Base-by-base conservation (phyloP, 1,140 invertebrate species). In the Drosophila repletoides region DNA sequence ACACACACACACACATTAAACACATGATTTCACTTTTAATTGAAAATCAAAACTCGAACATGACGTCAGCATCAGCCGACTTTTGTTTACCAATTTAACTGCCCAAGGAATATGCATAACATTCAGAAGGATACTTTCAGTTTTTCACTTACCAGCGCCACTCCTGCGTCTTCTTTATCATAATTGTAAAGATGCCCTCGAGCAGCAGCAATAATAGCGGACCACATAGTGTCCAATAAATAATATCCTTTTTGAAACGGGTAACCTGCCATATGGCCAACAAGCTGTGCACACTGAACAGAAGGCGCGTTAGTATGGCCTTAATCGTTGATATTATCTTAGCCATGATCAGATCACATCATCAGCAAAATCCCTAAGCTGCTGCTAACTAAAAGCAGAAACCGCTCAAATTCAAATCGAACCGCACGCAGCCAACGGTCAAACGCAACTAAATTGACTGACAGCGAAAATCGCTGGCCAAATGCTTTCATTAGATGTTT, bases 91-190 rank as follows among this genome's bases (percentile, higher is more conserved):
- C 31, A 40, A 31, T 31, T 19, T 12, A 36, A 10, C 19, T 48
- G n/a, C 21, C 2, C n/a, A n/a, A n/a, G 28, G 24, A 22, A 15
- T 5, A n/a, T 7, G 15, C 12, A 36, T 15, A 19, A 6, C 26
- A 36, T n/a, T n/a, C n/a, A n/a, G n/a, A n/a, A 55, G 48, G 9
- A 59, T 59, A 7, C n/a, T n/a, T 41, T 7, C 17, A 40, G 10
- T n/a, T 29, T 6, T 15, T 22, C 33, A 33, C 76, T 93, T 91
- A 96, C 95, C 95, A 96, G 91, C 96, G 96, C 95, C 95, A 96
- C 88, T 96, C 95, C 76, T 96, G 95, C 76, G 94, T 96, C 71
- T 95, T 94, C 76, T 96, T 96, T 61, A 96, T 96, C 2, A 95
- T 95, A 2, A 96, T 90, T 0, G 95, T 96, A 72, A 96, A 96